Base-by-base conservation (phyloP, 2,797 vertebrate species). In the Manis crassicaudata region DNA sequence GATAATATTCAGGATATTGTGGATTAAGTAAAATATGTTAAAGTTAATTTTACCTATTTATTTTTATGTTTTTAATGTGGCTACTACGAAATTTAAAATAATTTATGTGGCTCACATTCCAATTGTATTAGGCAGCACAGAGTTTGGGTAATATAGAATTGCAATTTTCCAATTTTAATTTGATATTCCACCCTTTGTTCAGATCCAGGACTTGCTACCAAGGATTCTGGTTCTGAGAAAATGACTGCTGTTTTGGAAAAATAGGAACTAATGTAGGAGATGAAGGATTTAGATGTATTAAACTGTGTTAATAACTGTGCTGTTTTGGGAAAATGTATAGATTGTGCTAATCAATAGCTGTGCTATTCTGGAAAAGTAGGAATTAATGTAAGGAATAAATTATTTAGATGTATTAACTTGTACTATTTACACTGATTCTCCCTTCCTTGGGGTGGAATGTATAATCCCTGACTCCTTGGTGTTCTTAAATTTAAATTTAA, bases 401-500 rank as follows among this genome's bases (percentile, higher is more conserved):
- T 12, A 67, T 84, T 88, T 85, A 46, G 35, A 67, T 90, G 27
- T 50, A 18, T 82, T 82, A 88, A 68, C 6, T 43, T 75, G 27
- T 75, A 73, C 20, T 58, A 54, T 84, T 70, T 91, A 81, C 23
- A 91, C 20, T 14, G 90, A 68, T 90, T 17, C 7, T 88, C n/a
- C 25, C 37, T 92, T 79, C 9, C 16, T 67, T 81, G 40, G 14
- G 8, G 37, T 67, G 5, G 21, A 93, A 63, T 25, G 80, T 17
- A 70, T 23, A 46, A 3, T 56, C 20, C 32, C 25, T 52, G 40
- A 68, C 6, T 87, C 18, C 90, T 62, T 82, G 11, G 27, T 88
- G 32, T 80, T 63, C 67, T 88, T 76, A 75, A 81, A 88, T 81
- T 67, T 85, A 83, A 91, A 94, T 63, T 56, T 89, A 72, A 90